Evolutionary conservation across 1,140 invertebrate species (phyloP).

Genomic region (Bombus difficillimus): DNA sequence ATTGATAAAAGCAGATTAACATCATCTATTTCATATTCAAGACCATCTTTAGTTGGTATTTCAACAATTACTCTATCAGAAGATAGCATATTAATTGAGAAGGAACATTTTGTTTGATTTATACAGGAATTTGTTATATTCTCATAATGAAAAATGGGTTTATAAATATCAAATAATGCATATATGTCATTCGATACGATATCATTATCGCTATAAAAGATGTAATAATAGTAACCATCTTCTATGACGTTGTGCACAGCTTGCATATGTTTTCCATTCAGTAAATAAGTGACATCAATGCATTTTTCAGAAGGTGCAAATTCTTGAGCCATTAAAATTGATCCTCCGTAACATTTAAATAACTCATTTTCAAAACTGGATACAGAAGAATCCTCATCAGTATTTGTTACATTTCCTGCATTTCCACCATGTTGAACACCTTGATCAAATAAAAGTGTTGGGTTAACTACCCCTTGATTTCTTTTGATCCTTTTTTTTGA

Average conservation of each 20-base stretch:
- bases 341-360: slow-evolving; percentile 88
- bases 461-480: slow-evolving; percentile 83
- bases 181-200: slow-evolving; percentile 90
- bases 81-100: slow-evolving; percentile 87
- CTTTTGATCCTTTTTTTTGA: slow-evolving; percentile 74
- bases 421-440: slow-evolving; percentile 89
- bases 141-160: slow-evolving; percentile 90
- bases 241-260: slow-evolving; percentile 87
- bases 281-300: slow-evolving; percentile 86
- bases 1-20: slow-evolving; percentile 87
- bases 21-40: slow-evolving; percentile 87
- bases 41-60: slow-evolving; percentile 90
- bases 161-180: slow-evolving; percentile 92
- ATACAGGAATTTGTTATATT: slow-evolving; percentile 89
- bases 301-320: slow-evolving; percentile 87
- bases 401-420: slow-evolving; percentile 84
- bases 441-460: slow-evolving; percentile 85
- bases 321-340: slow-evolving; percentile 87
- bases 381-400: slow-evolving; percentile 85
- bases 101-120: slow-evolving; percentile 89
- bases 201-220: slow-evolving; percentile 94
- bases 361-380: slow-evolving; percentile 91
- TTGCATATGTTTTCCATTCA: slow-evolving; percentile 86
- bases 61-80: slow-evolving; percentile 91
- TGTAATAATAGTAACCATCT: slow-evolving; percentile 93